Evolutionary conservation across 1,140 invertebrate species (phyloP).

Genomic region (Papilio machaon): DNA sequence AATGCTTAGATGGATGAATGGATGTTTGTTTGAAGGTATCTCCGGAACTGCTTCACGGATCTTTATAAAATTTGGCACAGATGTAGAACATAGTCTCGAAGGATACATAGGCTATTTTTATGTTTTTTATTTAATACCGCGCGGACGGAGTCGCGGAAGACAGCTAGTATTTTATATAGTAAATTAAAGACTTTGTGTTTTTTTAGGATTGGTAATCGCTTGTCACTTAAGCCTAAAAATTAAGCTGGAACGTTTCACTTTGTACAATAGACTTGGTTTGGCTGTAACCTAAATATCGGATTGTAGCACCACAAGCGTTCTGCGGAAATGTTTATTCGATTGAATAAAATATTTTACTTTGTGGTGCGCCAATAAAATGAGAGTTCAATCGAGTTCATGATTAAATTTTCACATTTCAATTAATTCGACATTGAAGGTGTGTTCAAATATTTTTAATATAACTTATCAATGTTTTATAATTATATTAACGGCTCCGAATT

Average conservation of each 20-base stretch:
- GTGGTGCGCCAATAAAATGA: conserved; percentile 23
- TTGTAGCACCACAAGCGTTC: conserved; percentile 68
- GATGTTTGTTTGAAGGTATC: too few species aligned
- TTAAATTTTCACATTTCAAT: conserved; percentile 35
- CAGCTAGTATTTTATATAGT: too few species aligned
- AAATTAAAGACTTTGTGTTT: too few species aligned
- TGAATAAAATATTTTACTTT: conserved; percentile 60
- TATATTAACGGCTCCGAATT: not conserved
- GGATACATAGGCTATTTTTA: too few species aligned
- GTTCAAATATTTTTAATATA: conserved; percentile 11
- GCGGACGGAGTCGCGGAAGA: too few species aligned
- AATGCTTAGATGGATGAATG: too few species aligned
- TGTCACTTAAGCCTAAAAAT: conserved; percentile 49
- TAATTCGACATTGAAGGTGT: not conserved
- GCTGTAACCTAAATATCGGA: conserved; percentile 80
- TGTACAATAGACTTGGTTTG: conserved; percentile 79
- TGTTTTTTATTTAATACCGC: too few species aligned
- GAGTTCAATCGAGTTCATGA: conserved; percentile 28
- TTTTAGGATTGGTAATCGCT: conserved; percentile 9
- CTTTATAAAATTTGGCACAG: too few species aligned
- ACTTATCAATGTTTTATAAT: not conserved
- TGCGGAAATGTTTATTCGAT: conserved; percentile 69
- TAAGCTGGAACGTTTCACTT: conserved; percentile 77
- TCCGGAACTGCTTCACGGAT: too few species aligned
- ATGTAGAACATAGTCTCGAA: too few species aligned